Percentiles rank a stretch among this genome's conserved stretches.
These are phyloP conservation scores for Peucedramus taeniatus DNA, from an alignment of 2,113 vertebrate genomes.

Conservation along the genomic window DNA sequence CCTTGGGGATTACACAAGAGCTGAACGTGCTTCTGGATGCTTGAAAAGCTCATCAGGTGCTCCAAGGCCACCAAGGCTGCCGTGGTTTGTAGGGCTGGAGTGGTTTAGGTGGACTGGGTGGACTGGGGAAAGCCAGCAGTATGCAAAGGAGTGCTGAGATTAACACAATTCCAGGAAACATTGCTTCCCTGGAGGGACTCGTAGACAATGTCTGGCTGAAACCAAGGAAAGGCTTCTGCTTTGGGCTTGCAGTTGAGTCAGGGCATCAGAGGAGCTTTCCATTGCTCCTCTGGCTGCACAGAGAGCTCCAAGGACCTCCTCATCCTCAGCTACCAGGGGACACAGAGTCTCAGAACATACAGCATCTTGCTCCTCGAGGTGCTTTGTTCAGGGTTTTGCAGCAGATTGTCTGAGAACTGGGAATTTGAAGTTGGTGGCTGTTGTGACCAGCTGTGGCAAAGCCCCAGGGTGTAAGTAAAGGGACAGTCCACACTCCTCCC, in stretches of 20 bases:
- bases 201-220: background rate
- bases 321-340: background rate
- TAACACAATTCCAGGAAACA: background rate
- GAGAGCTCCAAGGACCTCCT: background rate
- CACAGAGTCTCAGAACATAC: background rate
- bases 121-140: background rate
- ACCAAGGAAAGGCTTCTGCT: background rate
- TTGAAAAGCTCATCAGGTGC: background rate
- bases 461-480: background rate
- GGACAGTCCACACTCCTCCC: background rate
- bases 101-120: background rate
- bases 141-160: background rate
- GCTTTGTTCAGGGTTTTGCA: background rate
- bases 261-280: background rate
- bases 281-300: no score
- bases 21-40: background rate
- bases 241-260: background rate
- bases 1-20: background rate
- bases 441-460: background rate
- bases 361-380: background rate
- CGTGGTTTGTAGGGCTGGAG: background rate
- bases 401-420: background rate
- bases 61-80: background rate
- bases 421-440: background rate
- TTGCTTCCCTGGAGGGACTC: background rate